Conservation (phyloP, 2,797 vertebrate species). For the Buceros bicornis region DNA sequence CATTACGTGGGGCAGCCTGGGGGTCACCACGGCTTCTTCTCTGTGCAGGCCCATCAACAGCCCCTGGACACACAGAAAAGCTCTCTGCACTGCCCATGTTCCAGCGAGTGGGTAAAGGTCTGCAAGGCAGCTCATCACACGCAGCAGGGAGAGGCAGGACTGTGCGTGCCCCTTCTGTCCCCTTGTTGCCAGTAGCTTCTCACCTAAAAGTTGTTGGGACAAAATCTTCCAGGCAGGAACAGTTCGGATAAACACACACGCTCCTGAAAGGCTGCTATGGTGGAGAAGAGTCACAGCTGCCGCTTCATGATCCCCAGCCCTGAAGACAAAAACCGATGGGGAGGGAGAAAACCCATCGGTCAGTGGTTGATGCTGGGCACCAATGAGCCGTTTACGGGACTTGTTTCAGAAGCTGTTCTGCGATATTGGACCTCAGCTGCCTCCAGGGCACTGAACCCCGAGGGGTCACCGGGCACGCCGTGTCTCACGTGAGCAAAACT, state of each 20-base stretch:
- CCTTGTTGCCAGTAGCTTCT: not conserved
- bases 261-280: not conserved
- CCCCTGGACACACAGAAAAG: not conserved
- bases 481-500: not conserved
- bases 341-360: not conserved
- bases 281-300: not conserved
- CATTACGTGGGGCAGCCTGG: not conserved
- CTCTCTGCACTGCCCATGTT: not conserved
- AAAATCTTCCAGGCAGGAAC: not conserved
- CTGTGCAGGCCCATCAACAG: not conserved
- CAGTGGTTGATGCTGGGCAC: not conserved
- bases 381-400: not conserved
- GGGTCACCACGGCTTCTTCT: not conserved
- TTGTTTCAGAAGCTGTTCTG: not conserved
- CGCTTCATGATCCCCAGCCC: not conserved
- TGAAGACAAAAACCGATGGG: not conserved
- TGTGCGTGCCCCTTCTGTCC: not conserved
- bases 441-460: not conserved
- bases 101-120: not conserved
- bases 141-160: not conserved
- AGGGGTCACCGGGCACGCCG: not conserved
- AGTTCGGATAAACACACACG: not conserved
- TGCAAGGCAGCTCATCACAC: not conserved
- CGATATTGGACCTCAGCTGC: not conserved
- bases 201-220: not conserved